phyloP scores from a whole-genome alignment of 2,797 vertebrate genomes.

The Perodicticus potto region DNA sequence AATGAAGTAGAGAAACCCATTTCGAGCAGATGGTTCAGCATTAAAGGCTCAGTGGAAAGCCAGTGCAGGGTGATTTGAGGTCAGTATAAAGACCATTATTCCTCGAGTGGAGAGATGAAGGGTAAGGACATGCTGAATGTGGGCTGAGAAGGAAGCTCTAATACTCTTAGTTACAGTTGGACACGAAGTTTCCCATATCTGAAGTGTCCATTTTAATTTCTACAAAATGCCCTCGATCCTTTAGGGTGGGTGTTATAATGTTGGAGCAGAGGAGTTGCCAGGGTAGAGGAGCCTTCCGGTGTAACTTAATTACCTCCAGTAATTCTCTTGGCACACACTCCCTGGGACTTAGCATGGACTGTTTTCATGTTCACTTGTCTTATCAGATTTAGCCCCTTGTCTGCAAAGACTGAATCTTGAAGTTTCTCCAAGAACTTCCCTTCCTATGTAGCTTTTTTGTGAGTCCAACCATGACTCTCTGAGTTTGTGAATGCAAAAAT shows the following conservation, averaged over 20 bases:
- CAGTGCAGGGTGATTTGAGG: not conserved
- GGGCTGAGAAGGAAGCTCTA: not conserved
- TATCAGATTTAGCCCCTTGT: not conserved
- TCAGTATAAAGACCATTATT: not conserved
- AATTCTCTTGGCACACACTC: not conserved
- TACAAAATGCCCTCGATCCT: not conserved
- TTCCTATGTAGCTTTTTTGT: not conserved
- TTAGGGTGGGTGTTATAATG: not conserved
- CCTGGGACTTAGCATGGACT: not conserved
- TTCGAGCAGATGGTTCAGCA: not conserved
- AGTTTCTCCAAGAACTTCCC: not conserved
- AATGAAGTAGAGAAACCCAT: not conserved
- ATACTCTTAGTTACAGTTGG: not conserved
- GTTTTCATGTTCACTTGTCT: not conserved
- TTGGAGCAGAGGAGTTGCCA: not conserved
- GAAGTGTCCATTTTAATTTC: conserved; percentile 18
- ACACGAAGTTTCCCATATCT: not conserved
- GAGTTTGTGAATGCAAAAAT: conserved; percentile 42
- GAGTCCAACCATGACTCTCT: conserved; percentile 32
- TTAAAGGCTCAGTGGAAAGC: not conserved
- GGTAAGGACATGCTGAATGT: not conserved
- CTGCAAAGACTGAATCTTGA: not conserved
- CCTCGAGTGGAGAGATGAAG: not conserved
- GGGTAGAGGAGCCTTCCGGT: not conserved
- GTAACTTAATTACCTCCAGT: not conserved